phyloP scores from a whole-genome alignment of 2,888 invertebrate genomes.

The Agriopis marginaria region DNA sequence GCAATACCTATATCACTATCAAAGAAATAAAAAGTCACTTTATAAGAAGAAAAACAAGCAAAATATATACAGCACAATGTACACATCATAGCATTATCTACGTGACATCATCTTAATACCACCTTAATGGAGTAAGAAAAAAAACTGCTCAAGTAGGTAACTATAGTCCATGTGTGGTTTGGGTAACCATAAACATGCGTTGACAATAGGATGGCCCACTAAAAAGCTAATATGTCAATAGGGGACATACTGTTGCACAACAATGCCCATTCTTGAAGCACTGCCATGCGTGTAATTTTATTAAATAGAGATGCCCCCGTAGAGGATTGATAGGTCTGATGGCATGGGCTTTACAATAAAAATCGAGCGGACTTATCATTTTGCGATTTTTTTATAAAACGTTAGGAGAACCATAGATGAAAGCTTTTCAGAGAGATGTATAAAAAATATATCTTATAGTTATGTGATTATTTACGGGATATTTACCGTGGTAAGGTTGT shows the following conservation, averaged over 20 bases:
- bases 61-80: neutral
- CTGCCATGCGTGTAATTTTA: slow-evolving; percentile 78
- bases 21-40: no score
- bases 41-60: neutral
- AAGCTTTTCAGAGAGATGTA: no score
- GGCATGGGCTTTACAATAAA: slow-evolving; percentile 23
- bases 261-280: slow-evolving; percentile 67
- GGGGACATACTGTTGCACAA: slow-evolving; percentile 72
- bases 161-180: slow-evolving; percentile 54
- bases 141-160: slow-evolving; percentile 19
- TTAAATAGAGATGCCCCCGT: slow-evolving; percentile 72
- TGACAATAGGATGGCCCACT: slow-evolving; percentile 65
- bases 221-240: slow-evolving; percentile 80
- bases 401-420: no score
- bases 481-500: no score
- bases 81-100: neutral
- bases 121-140: slow-evolving; percentile 8
- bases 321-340: slow-evolving; percentile 73
- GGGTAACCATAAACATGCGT: slow-evolving; percentile 55
- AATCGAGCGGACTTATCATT: neutral
- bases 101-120: slow-evolving; percentile 2
- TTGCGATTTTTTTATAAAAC: no score
- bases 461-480: no score
- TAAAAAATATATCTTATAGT: no score
- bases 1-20: no score